Conservation (phyloP, 1,140 invertebrate genomes). For the Drosophila oshimai region DNA sequence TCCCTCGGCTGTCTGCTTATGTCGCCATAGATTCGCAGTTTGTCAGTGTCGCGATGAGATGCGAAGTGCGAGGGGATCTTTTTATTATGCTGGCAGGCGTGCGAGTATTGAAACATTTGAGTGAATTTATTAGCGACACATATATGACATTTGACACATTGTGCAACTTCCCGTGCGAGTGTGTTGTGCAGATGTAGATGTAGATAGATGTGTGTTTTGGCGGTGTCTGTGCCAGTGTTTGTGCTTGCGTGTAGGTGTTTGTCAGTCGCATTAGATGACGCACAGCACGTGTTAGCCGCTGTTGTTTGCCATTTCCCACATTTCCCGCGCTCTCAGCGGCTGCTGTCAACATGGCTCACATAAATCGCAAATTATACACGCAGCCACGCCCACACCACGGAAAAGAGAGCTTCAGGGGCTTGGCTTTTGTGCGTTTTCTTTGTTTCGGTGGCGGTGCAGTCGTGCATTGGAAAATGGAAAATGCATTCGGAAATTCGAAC, state of each 20-base stretch:
- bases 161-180: slow-evolving; percentile 53
- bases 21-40: slow-evolving; percentile 39
- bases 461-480: slow-evolving; percentile 61
- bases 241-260: slow-evolving; percentile 49
- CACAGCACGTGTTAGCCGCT: slow-evolving; percentile 67
- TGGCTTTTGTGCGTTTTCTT: slow-evolving; percentile 70
- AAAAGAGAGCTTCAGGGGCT: slow-evolving; percentile 23
- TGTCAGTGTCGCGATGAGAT: slow-evolving; percentile 30
- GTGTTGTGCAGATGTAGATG: background rate
- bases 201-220: slow-evolving; percentile 2
- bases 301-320: slow-evolving; percentile 24
- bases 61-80: slow-evolving; percentile 10
- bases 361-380: slow-evolving; percentile 79
- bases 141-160: slow-evolving; percentile 80
- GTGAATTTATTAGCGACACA: slow-evolving; percentile 80
- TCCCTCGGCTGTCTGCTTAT: slow-evolving; percentile 26
- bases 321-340: background rate
- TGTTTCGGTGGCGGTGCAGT: slow-evolving; percentile 36
- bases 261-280: slow-evolving; percentile 61
- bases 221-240: background rate
- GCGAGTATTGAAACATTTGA: slow-evolving; percentile 74
- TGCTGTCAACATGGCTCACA: slow-evolving; percentile 66
- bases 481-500: slow-evolving; percentile 74
- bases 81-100: slow-evolving; percentile 71
- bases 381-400: slow-evolving; percentile 53